Evolutionary conservation across 1,140 invertebrate genomes (phyloP), one percentile per base, ranked within the genome.

Genomic region (Schmidtea mediterranea): DNA sequence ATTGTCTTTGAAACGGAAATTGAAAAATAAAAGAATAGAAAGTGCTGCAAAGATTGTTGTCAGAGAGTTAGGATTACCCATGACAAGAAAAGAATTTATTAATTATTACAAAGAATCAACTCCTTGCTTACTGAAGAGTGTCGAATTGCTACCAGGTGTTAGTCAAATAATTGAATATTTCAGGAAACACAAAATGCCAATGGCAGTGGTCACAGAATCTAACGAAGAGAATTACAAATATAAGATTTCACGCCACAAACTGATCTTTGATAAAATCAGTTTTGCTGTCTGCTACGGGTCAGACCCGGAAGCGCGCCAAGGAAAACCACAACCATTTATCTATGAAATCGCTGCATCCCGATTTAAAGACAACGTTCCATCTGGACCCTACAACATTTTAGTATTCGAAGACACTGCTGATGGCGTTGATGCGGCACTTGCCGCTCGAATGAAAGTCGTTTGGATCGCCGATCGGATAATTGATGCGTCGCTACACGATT

Each of bases 251-350:
- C 15, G 21, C 10, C 21, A 45, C 22, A 21, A 45, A 21, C 6
- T 13, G 5, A 16, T 45, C 3, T 19, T 45, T 45, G 43, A 45
- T 45, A 32, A 32, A 32, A 32, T 32, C 10, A 32, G 26, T 32
- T 32, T 32, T 32, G 26, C 26, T 32, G 26, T 32, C 3, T 32
- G 26, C 10, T 32, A 32, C 26, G 26, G 26, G 10, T 32, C 26
- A 32, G 43, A 45, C 22, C n/a, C n/a, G n/a, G 43, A 45, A 21
- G 21, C 21, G 5, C 15, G 21, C 6, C 5, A 19, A 13, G 43
- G 43, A 45, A 45, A 45, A 45, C 43, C 43, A 45, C 18, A 45
- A 13, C 43, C 43, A 22, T 15, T 22, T 19, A 21, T 45, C 22
- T 45, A 45, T 24, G 23, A 22, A 22, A 21, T 45, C 8, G 43